Conservation (phyloP, 1,140 invertebrate species). For the Cotesia vestalis region DNA sequence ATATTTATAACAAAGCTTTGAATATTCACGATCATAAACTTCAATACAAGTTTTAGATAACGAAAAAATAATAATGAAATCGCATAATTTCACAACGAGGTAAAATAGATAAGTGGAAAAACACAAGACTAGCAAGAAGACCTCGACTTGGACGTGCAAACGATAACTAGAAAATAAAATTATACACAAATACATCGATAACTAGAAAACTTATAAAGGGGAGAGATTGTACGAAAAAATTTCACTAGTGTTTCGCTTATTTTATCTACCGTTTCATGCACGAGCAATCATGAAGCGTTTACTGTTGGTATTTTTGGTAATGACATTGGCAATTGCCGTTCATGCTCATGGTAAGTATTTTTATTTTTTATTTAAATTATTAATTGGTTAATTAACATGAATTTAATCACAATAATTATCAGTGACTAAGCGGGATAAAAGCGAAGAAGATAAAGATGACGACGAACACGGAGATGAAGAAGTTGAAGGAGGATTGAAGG, state of each 20-base stretch:
- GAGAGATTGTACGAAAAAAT: background rate
- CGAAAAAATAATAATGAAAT: background rate
- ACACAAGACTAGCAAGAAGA: too few relatives aligned
- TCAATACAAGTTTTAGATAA: background rate
- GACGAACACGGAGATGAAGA: background rate
- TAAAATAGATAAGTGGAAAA: background rate
- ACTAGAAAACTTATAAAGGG: background rate
- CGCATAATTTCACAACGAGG: background rate
- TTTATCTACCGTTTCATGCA: background rate
- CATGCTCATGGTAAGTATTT: background rate
- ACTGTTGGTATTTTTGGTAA: background rate
- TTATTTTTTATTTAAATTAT: background rate
- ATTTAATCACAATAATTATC: background rate
- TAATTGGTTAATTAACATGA: background rate
- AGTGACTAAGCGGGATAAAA: slow-evolving; percentile 24
- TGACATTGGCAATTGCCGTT: too few relatives aligned
- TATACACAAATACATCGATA: background rate
- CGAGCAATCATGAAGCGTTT: background rate
- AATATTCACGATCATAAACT: too few relatives aligned
- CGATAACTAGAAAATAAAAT: background rate
- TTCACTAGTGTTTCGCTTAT: background rate
- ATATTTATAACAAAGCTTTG: too few relatives aligned
- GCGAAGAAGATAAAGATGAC: background rate
- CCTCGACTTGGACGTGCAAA: too few relatives aligned
- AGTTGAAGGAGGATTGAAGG: slow-evolving; percentile 17